Evolutionary conservation across 1,140 invertebrate genomes (phyloP), one percentile per base, ranked within the genome.

Genomic region (Caligus rogercresseyi): DNA sequence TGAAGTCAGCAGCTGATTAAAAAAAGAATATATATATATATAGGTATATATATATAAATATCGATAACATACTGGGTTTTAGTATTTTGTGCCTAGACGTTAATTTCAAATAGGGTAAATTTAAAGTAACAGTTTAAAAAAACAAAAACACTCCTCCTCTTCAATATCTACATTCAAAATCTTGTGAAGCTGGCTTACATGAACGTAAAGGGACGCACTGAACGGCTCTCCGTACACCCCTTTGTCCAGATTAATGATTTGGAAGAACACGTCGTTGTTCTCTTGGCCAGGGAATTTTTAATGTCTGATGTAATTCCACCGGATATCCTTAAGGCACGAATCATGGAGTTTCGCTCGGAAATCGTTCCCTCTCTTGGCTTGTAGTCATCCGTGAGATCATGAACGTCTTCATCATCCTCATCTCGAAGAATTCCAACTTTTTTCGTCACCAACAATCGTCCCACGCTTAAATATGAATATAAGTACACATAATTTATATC

Each of bases 401-500:
- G 77, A 18, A 78, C 72, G 68, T 85, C 83, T 21, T 73, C 75
- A 52, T 84, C 81, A 0, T 81, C 82, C 53, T 78, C 76, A 0
- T 81, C 79, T 71, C 85, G 83, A 67, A 80, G 83, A 11, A 81
- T 74, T 67, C 78, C 85, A 0, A 81, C 79, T 64, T 78, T 78
- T 74, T 88, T 88, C 0, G 86, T 89, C 1, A 86, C 75, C 65
- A 89, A 79, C 74, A 80, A 78, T 24, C 79, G 76, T 1, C 86
- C 86, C 67, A 88, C 80, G 66, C 84, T 86, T 61, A 81, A 79
- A 72, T 78, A 73, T 56, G 84, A 80, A 25, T 79, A 77, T 4
- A 86, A 78, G 0, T 75, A 76, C 7, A 86, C 76, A 31, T n/a
- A n/a, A n/a, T n/a, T n/a, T n/a, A n/a, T n/a, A n/a, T n/a, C n/a